These are phyloP conservation scores for Liodrosophila aerea DNA, from an alignment of 2,888 invertebrate genomes.

Conservation along the genomic window DNA sequence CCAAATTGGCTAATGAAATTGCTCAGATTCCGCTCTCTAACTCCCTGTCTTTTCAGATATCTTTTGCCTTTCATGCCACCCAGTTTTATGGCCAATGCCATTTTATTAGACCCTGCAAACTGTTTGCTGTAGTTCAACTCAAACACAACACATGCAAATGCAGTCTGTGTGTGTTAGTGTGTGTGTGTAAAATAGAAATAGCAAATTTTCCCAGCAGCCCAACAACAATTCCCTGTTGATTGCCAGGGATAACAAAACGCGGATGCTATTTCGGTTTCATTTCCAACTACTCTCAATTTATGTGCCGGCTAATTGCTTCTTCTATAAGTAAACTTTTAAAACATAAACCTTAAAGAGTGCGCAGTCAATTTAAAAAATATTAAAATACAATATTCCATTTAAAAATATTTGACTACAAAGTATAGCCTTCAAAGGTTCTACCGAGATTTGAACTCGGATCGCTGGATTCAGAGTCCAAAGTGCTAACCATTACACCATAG, in stretches of 20 bases:
- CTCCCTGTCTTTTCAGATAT: background rate
- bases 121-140: slow-evolving; percentile 52
- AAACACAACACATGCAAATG: slow-evolving; percentile 62
- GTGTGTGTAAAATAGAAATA: slow-evolving; percentile 43
- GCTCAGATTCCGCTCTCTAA: slow-evolving; percentile 18
- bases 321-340: background rate
- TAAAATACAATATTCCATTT: background rate
- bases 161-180: slow-evolving; percentile 22
- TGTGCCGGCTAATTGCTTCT: slow-evolving; percentile 25
- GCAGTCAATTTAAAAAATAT: background rate
- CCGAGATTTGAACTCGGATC: slow-evolving; percentile 83
- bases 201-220: slow-evolving; percentile 21
- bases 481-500: slow-evolving; percentile 82
- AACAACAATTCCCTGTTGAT: slow-evolving; percentile 33
- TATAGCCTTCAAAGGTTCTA: too few relatives aligned
- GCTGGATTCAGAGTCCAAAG: slow-evolving; percentile 83
- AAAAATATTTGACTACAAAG: too few relatives aligned
- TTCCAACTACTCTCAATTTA: slow-evolving; percentile 18
- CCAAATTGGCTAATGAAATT: slow-evolving; percentile 58
- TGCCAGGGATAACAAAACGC: slow-evolving; percentile 13
- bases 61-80: slow-evolving; percentile 28
- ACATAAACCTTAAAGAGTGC: background rate
- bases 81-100: slow-evolving; percentile 65
- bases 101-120: slow-evolving; percentile 63
- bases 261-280: background rate